Base-by-base conservation (phyloP, 2,888 invertebrate species). In the Athetis lepigone region DNA sequence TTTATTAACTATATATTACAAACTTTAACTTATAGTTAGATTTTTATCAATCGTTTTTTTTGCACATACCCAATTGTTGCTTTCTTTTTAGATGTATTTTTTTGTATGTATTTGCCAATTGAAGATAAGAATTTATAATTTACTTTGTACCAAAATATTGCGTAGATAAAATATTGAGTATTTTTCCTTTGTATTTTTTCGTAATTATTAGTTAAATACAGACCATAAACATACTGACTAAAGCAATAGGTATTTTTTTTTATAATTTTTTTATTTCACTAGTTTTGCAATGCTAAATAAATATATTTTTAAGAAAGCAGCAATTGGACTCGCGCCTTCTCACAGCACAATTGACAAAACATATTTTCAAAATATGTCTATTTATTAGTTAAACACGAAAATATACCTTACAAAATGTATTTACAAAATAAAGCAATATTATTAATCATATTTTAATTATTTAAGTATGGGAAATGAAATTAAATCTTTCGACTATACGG, bases 281-380 rank as follows among this genome's bases (percentile, higher is more conserved):
- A 47, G 7, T 21, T 54, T 49, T 6, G 27, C 16, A 21, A 33
- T 52, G 19, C 29, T 47, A 66, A 42, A 59, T 21, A n/a, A 25
- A 49, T 56, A 49, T 33, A 19, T 33, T 60, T 40, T 70, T 60
- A 51, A 47, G 74, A 88, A 90, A 85, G 74, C 85, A 90, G 83
- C 87, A 92, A 90, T 90, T 85, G 85, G 89, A 85, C 82, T 67
- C 87, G 81, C 86, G 82, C 80, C 69, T 78, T 82, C 81, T 95
- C 94, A 94, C 93, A 94, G 93, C 93, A 93, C 95, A 94, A 95
- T 94, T 94, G 95, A 95, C 92, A 94, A 94, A 94, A 94, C 93
- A 94, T 93, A 94, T 94, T 94, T 94, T 94, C 90, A 89, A 94
- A 94, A 94, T 94, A 94, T 94, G 93, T 93, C 89, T 80, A 82